phyloP scores from a whole-genome alignment of 2,888 invertebrate genomes.

The Lomographa bimaculata region DNA sequence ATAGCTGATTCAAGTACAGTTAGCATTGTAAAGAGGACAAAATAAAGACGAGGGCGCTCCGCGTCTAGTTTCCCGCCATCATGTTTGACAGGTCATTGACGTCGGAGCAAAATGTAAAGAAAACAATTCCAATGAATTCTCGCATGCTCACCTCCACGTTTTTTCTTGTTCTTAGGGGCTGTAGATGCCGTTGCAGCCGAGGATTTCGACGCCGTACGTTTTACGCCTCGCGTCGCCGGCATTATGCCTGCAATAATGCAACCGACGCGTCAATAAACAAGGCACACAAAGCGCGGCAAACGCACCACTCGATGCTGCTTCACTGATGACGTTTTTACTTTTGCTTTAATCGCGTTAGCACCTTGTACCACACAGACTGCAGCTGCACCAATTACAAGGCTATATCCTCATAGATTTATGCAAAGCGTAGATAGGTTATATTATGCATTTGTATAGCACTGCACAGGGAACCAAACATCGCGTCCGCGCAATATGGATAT shows the following conservation, averaged over 20 bases:
- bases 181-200: constrained; percentile 59
- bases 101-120: constrained; percentile 71
- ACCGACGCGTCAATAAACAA: constrained; percentile 75
- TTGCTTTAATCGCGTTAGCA: constrained; percentile 69
- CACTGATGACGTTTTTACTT: constrained; percentile 68
- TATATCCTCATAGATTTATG: constrained; percentile 72
- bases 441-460: constrained; percentile 79
- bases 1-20: constrained; percentile 30
- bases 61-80: constrained; percentile 72
- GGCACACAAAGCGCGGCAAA: constrained; percentile 65
- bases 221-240: constrained; percentile 80
- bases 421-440: constrained; percentile 77
- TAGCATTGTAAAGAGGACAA: constrained; percentile 39
- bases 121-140: constrained; percentile 65
- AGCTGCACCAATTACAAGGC: constrained; percentile 72
- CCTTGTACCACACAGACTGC: constrained; percentile 56
- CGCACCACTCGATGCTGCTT: constrained; percentile 42
- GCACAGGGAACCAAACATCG: constrained; percentile 74
- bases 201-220: constrained; percentile 65
- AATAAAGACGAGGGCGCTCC: constrained; percentile 34
- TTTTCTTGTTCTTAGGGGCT: constrained; percentile 77
- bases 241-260: constrained; percentile 78
- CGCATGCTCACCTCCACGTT: constrained; percentile 71
- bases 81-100: constrained; percentile 82
- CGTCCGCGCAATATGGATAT: constrained; percentile 52